These are phyloP conservation scores for Temnothorax longispinosus DNA, from an alignment of 1,140 invertebrate genomes.

Conservation along the genomic window DNA sequence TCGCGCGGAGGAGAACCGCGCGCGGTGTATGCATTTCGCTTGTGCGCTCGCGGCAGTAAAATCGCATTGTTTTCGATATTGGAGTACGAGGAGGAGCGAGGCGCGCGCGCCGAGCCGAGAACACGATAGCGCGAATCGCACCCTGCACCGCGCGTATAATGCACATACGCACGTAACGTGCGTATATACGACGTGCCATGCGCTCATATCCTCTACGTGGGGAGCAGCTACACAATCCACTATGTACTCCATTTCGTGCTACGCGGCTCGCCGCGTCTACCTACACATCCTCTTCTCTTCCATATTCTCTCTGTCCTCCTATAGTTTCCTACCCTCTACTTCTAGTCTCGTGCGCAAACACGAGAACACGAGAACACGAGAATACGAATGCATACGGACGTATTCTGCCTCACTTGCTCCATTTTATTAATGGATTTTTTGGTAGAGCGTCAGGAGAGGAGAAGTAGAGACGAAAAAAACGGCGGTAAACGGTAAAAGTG, in stretches of 20 bases:
- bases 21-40: constrained; percentile 35
- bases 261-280: constrained; percentile 4
- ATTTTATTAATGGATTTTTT: constrained; percentile 60
- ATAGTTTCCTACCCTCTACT: background rate
- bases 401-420: constrained; percentile 31
- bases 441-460: background rate
- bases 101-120: constrained; percentile 34
- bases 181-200: constrained; percentile 9
- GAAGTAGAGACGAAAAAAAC: background rate
- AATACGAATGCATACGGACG: background rate
- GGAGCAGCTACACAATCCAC: constrained; percentile 32
- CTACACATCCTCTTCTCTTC: constrained; percentile 7
- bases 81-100: constrained; percentile 18
- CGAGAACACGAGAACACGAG: constrained; percentile 9
- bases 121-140: constrained; percentile 46
- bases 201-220: background rate
- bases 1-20: background rate
- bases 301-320: background rate
- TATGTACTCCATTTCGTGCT: constrained; percentile 45
- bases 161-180: background rate
- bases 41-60: constrained; percentile 44
- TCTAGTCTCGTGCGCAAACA: background rate
- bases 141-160: background rate
- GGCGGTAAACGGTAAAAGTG: constrained; percentile 24
- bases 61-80: constrained; percentile 67